Conservation (phyloP, 2,797 vertebrate species). For the Pseudochromis fuscus region DNA sequence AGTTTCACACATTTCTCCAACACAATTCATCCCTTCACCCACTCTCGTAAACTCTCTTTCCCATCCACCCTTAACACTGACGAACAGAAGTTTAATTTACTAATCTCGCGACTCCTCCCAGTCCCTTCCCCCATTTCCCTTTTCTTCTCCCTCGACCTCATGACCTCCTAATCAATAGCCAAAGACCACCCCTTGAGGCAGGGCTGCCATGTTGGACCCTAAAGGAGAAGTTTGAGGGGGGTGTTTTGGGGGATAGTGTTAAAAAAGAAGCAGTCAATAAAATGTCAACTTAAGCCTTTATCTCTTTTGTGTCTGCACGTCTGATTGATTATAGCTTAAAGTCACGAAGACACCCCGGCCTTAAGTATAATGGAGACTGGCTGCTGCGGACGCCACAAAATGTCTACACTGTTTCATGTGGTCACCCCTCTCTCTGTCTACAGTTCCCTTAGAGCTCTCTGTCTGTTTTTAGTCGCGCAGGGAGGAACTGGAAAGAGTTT, state of each 20-base stretch:
- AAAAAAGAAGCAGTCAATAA: slow-evolving; percentile 63
- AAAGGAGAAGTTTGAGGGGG: slow-evolving; percentile 8
- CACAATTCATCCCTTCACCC: not conserved
- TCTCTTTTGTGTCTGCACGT: slow-evolving; percentile 59
- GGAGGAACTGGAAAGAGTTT: slow-evolving; percentile 58
- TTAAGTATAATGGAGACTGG: slow-evolving; percentile 50
- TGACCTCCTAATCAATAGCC: slow-evolving; percentile 77
- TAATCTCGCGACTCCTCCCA: slow-evolving; percentile 51
- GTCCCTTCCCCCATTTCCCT: slow-evolving; percentile 41
- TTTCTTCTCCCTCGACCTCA: slow-evolving; percentile 74
- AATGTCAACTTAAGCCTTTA: slow-evolving; percentile 51
- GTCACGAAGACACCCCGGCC: slow-evolving; percentile 42
- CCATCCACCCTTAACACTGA: slow-evolving; percentile 26
- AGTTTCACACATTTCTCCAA: slow-evolving; percentile 8
- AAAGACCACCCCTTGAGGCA: slow-evolving; percentile 70
- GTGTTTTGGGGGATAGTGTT: too few relatives aligned
- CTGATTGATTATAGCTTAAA: slow-evolving; percentile 71
- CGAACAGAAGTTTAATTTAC: slow-evolving; percentile 75
- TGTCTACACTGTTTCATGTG: slow-evolving; percentile 49
- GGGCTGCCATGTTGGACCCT: slow-evolving; percentile 38
- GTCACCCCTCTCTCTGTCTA: slow-evolving; percentile 39
- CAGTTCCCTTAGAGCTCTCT: slow-evolving; percentile 18
- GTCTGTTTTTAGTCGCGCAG: slow-evolving; percentile 54
- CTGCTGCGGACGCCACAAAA: slow-evolving; percentile 37
- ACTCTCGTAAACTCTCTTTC: slow-evolving; percentile 6